Percentiles rank a stretch among this genome's conserved stretches.
phyloP scores from a whole-genome alignment of 2,797 vertebrate genomes.

The Morus bassanus region DNA sequence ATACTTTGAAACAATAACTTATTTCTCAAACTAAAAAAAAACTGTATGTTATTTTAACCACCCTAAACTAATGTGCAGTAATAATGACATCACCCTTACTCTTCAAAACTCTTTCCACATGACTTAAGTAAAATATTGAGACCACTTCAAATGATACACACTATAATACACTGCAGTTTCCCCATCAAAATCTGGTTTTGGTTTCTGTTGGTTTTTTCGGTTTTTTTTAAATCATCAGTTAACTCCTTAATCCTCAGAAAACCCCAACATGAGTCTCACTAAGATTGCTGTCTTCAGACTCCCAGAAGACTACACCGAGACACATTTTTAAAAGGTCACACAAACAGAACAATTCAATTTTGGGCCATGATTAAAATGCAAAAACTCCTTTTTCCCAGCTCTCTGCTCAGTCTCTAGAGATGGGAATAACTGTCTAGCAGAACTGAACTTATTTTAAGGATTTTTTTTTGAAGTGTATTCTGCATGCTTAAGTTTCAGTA shows the following conservation, averaged over 20 bases:
- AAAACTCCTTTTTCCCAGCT: neutral
- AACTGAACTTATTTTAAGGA: neutral
- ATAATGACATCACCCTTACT: neutral
- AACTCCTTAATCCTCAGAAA: constrained; percentile 30
- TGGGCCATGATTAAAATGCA: constrained; percentile 23
- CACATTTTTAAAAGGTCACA: constrained; percentile 18
- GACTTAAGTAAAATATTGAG: neutral
- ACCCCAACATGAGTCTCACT: neutral
- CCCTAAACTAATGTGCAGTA: neutral
- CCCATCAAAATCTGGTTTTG: neutral
- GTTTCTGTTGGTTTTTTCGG: no score
- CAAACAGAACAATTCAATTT: constrained; percentile 4
- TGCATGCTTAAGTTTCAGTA: neutral
- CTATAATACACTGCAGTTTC: neutral
- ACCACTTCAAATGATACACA: neutral
- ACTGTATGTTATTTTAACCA: neutral
- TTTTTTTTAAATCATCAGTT: neutral
- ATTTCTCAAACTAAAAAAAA: neutral
- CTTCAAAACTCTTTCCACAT: neutral
- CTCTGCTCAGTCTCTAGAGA: neutral
- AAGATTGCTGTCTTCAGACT: neutral
- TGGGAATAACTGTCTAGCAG: neutral
- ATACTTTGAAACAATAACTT: neutral
- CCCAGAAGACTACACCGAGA: neutral
- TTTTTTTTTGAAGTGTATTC: neutral